Evolutionary conservation across 2,888 invertebrate species (phyloP).

Genomic region (Pseudeuparius sepicola): DNA sequence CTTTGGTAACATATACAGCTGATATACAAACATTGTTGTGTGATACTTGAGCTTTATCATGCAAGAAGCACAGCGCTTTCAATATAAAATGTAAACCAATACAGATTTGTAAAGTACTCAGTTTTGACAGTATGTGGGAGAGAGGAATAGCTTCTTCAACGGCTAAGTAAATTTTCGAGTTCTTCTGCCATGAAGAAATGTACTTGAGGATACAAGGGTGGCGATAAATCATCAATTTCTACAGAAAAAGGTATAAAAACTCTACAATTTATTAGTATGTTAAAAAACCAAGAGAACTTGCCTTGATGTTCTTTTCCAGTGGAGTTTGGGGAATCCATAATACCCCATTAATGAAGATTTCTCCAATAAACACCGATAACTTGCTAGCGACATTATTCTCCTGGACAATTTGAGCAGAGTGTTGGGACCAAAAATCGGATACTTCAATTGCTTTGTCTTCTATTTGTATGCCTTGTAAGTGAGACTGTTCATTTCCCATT

Average conservation of each 20-base stretch:
- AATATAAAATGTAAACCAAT: constrained; percentile 74
- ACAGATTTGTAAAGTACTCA: constrained; percentile 72
- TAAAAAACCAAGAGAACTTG: constrained; percentile 30
- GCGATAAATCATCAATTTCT: constrained; percentile 78
- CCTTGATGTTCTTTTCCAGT: constrained; percentile 68
- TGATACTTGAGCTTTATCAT: constrained; percentile 68
- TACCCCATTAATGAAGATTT: constrained; percentile 53
- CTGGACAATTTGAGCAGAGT: constrained; percentile 50
- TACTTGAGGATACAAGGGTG: constrained; percentile 82
- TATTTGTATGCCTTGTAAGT: constrained; percentile 60
- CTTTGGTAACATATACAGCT: constrained; percentile 71
- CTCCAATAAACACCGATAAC: constrained; percentile 67
- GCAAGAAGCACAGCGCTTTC: constrained; percentile 72
- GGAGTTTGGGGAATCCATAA: constrained; percentile 57
- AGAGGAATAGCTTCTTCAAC: constrained; percentile 77
- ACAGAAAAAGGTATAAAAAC: constrained; percentile 30
- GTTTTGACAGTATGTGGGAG: constrained; percentile 50
- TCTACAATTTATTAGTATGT: not conserved
- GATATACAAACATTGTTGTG: constrained; percentile 77
- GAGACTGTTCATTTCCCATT: constrained; percentile 73
- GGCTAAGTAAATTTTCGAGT: constrained; percentile 64
- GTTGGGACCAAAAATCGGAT: constrained; percentile 70
- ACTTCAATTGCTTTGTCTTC: constrained; percentile 66
- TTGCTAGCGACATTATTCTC: constrained; percentile 47
- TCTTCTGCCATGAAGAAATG: constrained; percentile 69